Evolutionary conservation across 2,113 vertebrate species (phyloP).

Genomic region (Odontophorus gujanensis): DNA sequence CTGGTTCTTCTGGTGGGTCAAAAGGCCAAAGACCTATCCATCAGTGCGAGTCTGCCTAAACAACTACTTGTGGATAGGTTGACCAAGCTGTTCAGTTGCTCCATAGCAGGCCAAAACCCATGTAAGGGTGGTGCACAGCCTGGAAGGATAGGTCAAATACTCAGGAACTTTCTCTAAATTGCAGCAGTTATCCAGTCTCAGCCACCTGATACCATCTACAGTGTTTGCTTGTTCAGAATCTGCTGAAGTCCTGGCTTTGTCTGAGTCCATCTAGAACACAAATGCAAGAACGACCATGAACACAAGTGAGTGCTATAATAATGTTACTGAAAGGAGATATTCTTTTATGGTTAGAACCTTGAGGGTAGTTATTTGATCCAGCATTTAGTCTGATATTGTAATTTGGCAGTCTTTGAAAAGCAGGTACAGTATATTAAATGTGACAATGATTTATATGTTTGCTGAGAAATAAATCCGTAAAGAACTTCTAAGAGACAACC

Average conservation of each 20-base stretch:
- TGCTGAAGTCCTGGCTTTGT: background rate
- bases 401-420: constrained; percentile 55
- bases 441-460: constrained; percentile 62
- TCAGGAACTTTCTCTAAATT: background rate
- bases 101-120: background rate
- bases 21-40: background rate
- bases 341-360: background rate
- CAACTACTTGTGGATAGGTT: background rate
- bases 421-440: constrained; percentile 25
- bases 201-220: background rate
- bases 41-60: background rate
- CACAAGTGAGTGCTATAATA: background rate
- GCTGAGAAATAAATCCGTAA: constrained; percentile 58
- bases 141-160: background rate
- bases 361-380: constrained; percentile 40
- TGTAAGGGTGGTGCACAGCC: background rate
- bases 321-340: background rate
- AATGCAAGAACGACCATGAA: background rate
- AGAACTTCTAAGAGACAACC: constrained; percentile 37
- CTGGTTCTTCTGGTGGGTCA: background rate
- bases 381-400: constrained; percentile 38
- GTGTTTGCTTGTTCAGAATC: background rate
- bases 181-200: background rate
- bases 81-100: background rate
- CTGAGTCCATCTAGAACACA: background rate